Conservation (phyloP, 1,140 invertebrate genomes). For the Panulirus ornatus region DNA sequence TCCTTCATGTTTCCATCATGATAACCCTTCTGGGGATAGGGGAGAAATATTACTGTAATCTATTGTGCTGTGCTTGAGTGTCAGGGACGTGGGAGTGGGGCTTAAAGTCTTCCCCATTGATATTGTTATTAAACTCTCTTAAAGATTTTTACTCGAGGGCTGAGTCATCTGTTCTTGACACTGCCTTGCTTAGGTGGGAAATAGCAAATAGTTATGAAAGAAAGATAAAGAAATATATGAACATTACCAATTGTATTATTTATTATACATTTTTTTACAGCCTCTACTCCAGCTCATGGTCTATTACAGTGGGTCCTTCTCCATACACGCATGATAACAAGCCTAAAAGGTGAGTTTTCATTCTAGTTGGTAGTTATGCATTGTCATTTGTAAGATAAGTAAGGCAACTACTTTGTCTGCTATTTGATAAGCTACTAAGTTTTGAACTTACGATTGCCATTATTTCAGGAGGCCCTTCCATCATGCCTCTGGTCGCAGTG, state of each 20-base stretch:
- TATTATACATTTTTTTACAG: background rate
- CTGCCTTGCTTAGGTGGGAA: too few relatives aligned
- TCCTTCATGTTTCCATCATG: too few relatives aligned
- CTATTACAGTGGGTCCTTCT: constrained; percentile 43
- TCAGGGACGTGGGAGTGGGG: background rate
- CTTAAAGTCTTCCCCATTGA: background rate
- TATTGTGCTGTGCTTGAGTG: background rate
- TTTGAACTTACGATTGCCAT: background rate
- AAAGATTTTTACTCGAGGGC: background rate
- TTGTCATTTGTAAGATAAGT: background rate
- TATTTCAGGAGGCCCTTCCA: constrained; percentile 59
- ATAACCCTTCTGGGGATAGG: too few relatives aligned
- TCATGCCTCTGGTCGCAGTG: constrained; percentile 24
- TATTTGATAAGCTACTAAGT: background rate
- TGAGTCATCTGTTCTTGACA: too few relatives aligned
- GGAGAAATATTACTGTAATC: background rate
- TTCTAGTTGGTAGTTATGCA: background rate
- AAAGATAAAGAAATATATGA: background rate
- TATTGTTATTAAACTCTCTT: background rate
- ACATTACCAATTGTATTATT: background rate
- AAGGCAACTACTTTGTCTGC: background rate
- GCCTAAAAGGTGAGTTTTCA: constrained; percentile 48
- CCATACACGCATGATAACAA: constrained; percentile 63
- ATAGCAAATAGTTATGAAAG: too few relatives aligned
- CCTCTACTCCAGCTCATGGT: constrained; percentile 44